Evolutionary conservation across 2,113 vertebrate genomes (phyloP).

Genomic region (Rhineura floridana): DNA sequence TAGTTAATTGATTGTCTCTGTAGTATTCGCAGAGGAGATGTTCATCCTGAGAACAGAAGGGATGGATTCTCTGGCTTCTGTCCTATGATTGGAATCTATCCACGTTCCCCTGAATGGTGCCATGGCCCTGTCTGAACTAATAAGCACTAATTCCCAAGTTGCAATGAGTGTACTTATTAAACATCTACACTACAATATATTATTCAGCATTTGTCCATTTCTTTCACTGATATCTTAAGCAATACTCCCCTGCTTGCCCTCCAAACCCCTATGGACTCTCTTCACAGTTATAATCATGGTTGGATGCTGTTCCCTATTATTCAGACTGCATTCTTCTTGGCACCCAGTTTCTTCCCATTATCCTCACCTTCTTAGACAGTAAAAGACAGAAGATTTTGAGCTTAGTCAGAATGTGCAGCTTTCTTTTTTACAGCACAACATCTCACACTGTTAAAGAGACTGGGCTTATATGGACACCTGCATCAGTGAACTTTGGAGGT

Average conservation of each 20-base stretch:
- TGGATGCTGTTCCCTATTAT: background rate
- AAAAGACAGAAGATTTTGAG: background rate
- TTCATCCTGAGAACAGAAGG: background rate
- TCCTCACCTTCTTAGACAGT: background rate
- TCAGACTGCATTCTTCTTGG: slow-evolving; percentile 4
- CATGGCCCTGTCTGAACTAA: background rate
- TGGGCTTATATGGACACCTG: background rate
- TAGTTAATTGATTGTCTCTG: background rate
- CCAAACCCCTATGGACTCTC: background rate
- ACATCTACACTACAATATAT: background rate
- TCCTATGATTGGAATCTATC: background rate
- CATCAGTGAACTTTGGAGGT: background rate
- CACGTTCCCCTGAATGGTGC: background rate
- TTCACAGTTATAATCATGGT: background rate
- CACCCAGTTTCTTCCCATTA: slow-evolving; percentile 7
- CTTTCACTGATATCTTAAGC: background rate
- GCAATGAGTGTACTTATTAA: background rate
- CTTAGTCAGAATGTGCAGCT: no score
- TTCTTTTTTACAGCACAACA: background rate
- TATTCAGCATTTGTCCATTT: background rate
- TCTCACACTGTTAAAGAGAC: background rate
- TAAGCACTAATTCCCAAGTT: background rate
- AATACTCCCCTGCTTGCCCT: background rate
- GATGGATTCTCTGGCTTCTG: background rate
- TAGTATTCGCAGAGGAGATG: background rate